Conservation (phyloP, 2,888 invertebrate genomes). For the Tetragonula carbonaria region DNA sequence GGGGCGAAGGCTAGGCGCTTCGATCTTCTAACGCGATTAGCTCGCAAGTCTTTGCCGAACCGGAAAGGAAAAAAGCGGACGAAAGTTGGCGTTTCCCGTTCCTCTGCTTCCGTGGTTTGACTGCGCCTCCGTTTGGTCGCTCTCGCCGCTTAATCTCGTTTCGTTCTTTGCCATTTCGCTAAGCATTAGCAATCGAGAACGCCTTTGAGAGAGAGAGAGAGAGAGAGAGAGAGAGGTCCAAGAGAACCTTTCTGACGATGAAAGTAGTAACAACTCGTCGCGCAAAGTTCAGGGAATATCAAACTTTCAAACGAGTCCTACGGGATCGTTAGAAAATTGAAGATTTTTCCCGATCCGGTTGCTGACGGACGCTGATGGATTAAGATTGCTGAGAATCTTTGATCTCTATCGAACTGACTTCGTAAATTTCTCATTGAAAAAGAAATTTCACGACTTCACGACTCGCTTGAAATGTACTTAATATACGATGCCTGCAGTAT, state of each 20-base stretch:
- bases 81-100: constrained; percentile 6
- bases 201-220: neutral
- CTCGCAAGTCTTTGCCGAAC: constrained; percentile 7
- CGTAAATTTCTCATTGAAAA: neutral
- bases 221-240: neutral
- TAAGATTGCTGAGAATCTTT: too few relatives aligned
- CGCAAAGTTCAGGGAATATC: neutral
- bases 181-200: neutral
- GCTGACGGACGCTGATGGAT: neutral
- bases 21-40: constrained; percentile 54
- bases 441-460: neutral
- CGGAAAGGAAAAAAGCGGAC: neutral
- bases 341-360: neutral
- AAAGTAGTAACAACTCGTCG: neutral
- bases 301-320: neutral
- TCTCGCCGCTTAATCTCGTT: constrained; percentile 15
- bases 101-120: neutral
- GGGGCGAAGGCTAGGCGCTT: neutral
- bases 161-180: constrained; percentile 8
- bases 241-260: neutral
- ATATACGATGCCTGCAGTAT: too few relatives aligned
- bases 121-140: neutral
- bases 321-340: neutral
- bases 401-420: neutral
- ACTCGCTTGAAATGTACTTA: too few relatives aligned